Evolutionary conservation across 2,888 invertebrate species (phyloP).

Genomic region (Drosophila siamana): DNA sequence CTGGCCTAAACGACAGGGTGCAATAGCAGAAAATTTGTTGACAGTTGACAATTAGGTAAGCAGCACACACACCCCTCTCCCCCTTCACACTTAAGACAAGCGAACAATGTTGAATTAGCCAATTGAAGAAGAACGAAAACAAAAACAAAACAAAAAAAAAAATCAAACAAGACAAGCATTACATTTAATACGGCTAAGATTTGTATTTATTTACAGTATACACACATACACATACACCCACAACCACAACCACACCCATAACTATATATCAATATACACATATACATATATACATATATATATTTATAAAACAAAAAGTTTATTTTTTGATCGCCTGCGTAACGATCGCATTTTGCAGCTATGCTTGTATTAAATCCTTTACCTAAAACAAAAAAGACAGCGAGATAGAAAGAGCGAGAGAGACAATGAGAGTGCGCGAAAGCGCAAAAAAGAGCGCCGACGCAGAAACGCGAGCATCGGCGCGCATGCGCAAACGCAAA

Average conservation of each 20-base stretch:
- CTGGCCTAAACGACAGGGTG: conserved; percentile 47
- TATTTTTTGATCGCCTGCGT: conserved; percentile 3
- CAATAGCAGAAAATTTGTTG: conserved; percentile 54
- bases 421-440: not conserved
- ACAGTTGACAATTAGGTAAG: conserved; percentile 17
- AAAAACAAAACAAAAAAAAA: not conserved
- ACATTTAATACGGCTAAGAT: conserved; percentile 33
- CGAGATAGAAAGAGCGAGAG: not conserved
- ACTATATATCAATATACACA: conserved; percentile 4
- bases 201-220: conserved; percentile 54
- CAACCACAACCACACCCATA: not conserved
- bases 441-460: not conserved
- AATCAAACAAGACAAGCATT: conserved; percentile 28
- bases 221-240: conserved; percentile 11
- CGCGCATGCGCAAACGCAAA: not conserved
- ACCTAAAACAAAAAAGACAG: not conserved
- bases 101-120: conserved; percentile 54
- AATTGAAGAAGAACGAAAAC: conserved; percentile 29
- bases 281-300: conserved; percentile 3
- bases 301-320: not conserved
- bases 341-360: conserved; percentile 17
- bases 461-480: not conserved
- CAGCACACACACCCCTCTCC: not conserved
- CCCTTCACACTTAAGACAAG: conserved; percentile 37
- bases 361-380: conserved; percentile 8